Percentiles rank a stretch among this genome's conserved stretches.
Conservation (phyloP, 2,888 invertebrate genomes). For the Physocephala rufipes region DNA sequence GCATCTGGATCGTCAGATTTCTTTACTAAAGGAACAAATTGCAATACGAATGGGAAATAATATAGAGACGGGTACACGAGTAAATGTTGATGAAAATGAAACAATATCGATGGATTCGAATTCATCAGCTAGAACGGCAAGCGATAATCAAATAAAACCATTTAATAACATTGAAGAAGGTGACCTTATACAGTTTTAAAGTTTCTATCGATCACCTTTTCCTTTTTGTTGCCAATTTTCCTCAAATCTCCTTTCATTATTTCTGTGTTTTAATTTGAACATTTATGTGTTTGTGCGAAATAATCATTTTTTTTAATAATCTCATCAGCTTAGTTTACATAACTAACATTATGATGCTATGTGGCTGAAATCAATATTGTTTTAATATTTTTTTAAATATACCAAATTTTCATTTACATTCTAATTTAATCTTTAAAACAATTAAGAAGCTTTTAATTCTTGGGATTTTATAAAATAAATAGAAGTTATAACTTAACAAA, state of each 20-base stretch:
- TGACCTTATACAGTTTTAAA: slow-evolving; percentile 67
- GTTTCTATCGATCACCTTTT: slow-evolving; percentile 28
- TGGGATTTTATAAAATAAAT: too few species aligned
- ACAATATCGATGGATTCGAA: background rate
- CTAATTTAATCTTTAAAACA: too few species aligned
- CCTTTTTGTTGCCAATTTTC: slow-evolving; percentile 3
- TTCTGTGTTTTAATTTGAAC: background rate
- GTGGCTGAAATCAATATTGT: background rate
- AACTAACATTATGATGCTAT: background rate
- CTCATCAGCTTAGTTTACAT: background rate
- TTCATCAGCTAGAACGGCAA: slow-evolving; percentile 21
- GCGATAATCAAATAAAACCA: slow-evolving; percentile 4
- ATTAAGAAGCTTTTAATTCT: too few species aligned
- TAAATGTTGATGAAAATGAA: slow-evolving; percentile 68
- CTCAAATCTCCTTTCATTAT: background rate
- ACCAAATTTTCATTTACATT: too few species aligned
- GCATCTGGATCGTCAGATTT: slow-evolving; percentile 78
- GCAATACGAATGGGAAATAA: slow-evolving; percentile 58
- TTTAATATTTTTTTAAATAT: too few species aligned
- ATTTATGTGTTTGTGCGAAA: background rate
- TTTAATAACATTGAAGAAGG: slow-evolving; percentile 71
- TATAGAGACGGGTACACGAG: slow-evolving; percentile 70
- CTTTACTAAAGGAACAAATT: slow-evolving; percentile 70
- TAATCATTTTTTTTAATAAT: background rate
- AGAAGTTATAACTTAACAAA: too few species aligned